These are phyloP conservation scores for Sciurus vulgaris DNA, from an alignment of 2,797 vertebrate species.

Conservation along the genomic window DNA sequence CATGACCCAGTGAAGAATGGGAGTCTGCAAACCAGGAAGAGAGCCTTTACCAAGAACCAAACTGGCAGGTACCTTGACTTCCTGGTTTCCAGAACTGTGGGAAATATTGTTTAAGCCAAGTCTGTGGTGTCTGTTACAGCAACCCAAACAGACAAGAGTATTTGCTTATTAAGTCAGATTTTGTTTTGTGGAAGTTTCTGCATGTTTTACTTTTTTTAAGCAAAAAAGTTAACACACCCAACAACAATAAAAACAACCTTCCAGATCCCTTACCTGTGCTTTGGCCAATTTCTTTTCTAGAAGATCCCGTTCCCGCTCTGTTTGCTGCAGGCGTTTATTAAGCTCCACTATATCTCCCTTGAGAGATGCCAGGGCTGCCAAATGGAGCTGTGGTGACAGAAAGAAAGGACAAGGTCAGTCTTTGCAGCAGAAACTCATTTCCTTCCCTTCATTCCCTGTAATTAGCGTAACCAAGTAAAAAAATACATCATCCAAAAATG, in stretches of 20 bases:
- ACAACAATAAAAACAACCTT: not conserved
- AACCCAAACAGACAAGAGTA: not conserved
- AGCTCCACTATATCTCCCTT: conserved; percentile 93
- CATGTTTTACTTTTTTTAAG: not conserved
- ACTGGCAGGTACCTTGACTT: not conserved
- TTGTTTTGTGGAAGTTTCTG: not conserved
- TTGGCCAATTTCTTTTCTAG: conserved; percentile 93
- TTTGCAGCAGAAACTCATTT: not conserved
- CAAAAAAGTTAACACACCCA: not conserved
- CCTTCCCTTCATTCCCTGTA: not conserved
- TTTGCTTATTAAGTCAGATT: not conserved
- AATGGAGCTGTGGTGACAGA: conserved; percentile 89
- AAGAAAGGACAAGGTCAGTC: conserved; percentile 72
- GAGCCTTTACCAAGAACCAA: too few relatives aligned
- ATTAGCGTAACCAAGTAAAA: not conserved
- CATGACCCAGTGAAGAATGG: rapidly evolving
- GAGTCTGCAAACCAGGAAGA: not conserved
- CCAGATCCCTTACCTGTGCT: conserved; percentile 89
- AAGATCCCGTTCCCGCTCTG: conserved; percentile 91
- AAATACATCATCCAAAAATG: not conserved
- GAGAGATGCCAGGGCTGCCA: conserved; percentile 93
- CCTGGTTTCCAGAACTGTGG: not conserved
- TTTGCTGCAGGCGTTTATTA: conserved; percentile 92
- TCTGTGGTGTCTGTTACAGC: not conserved
- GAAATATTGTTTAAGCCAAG: not conserved